Evolutionary conservation across 2,888 invertebrate genomes (phyloP).

Genomic region (Druceiella hillmani): DNA sequence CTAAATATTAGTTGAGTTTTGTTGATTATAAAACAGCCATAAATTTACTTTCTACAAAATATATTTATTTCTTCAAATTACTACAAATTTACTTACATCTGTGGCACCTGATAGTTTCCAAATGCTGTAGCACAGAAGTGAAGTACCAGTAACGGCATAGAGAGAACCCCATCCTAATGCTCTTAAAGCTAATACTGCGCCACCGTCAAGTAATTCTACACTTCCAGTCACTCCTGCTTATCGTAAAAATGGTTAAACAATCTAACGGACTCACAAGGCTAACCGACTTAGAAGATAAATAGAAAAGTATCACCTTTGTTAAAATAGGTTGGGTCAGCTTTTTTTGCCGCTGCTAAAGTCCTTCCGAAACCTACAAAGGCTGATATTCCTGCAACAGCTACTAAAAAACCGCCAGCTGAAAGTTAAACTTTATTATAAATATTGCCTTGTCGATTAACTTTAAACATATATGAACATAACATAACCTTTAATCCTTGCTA

Average conservation of each 20-base stretch:
- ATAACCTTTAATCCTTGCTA: too few relatives aligned
- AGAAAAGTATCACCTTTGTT: conserved; percentile 53
- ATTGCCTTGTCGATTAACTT: too few relatives aligned
- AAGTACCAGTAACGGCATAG: conserved; percentile 82
- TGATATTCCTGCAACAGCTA: conserved; percentile 70
- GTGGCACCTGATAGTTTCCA: conserved; percentile 88
- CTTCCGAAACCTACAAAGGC: conserved; percentile 76
- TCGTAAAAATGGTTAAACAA: not conserved
- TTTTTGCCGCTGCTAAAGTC: conserved; percentile 71
- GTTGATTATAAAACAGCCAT: not conserved
- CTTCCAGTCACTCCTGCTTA: conserved; percentile 51
- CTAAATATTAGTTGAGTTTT: too few relatives aligned
- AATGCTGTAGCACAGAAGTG: conserved; percentile 71
- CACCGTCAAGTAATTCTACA: conserved; percentile 65
- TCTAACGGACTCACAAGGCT: not conserved
- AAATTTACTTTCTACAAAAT: not conserved
- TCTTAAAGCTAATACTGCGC: conserved; percentile 70
- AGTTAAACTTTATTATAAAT: too few relatives aligned
- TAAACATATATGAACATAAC: too few relatives aligned
- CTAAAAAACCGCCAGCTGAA: conserved; percentile 66
- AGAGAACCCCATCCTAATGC: conserved; percentile 86
- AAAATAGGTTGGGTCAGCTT: conserved; percentile 73
- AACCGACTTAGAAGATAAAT: conserved; percentile 1
- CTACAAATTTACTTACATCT: conserved; percentile 54
- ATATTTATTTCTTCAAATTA: conserved; percentile 5